A percentile compares a stretch with the other conserved stretches of the same genome.
phyloP scores from a whole-genome alignment of 2,113 vertebrate genomes.

The Callaeas wilsoni region DNA sequence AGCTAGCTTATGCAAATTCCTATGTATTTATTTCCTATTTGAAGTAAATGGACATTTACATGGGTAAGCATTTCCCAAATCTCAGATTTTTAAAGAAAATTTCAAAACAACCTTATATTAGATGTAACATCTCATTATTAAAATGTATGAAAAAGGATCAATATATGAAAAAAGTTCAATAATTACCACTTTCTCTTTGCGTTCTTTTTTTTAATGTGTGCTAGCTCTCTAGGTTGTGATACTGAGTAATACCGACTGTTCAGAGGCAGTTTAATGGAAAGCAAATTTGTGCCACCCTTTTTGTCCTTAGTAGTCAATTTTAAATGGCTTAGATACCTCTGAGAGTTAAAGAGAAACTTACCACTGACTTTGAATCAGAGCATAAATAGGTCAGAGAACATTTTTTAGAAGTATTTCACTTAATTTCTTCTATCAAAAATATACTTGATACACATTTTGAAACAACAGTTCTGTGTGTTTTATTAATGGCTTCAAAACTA shows the following conservation, averaged over 20 bases:
- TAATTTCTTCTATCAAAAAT: neutral
- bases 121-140: conserved; percentile 2
- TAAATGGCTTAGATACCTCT: neutral
- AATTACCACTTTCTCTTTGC: neutral
- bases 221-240: neutral
- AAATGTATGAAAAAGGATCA: neutral
- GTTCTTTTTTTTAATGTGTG: neutral
- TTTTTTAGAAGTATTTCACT: neutral
- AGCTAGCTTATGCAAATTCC: neutral
- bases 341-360: neutral
- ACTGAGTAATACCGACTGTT: neutral
- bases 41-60: neutral
- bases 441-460: neutral
- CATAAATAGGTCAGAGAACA: neutral
- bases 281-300: neutral
- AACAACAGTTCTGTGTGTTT: neutral
- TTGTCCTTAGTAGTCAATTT: neutral
- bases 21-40: neutral
- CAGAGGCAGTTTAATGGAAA: neutral
- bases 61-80: neutral
- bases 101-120: neutral
- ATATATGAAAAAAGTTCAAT: neutral
- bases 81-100: neutral
- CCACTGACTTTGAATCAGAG: neutral
- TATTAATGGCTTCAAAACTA: neutral